phyloP scores from a whole-genome alignment of 2,797 vertebrate genomes.

The Spinibarbus caldwelli region DNA sequence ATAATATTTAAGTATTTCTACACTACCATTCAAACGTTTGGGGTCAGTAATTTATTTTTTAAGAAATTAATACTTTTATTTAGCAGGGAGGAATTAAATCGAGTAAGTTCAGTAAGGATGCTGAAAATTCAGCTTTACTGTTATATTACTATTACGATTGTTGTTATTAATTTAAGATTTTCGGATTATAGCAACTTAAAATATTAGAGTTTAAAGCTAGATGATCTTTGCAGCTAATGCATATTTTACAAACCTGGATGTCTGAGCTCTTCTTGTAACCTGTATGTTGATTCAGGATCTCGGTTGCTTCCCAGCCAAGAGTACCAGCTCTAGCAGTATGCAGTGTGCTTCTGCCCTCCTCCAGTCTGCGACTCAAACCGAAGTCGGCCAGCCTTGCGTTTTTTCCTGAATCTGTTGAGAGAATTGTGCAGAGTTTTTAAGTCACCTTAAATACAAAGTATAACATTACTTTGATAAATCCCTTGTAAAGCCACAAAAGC shows the following conservation, averaged over 20 bases:
- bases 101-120: too few relatives aligned
- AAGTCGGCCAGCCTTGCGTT: constrained; percentile 54
- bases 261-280: constrained; percentile 45
- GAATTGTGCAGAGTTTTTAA: neutral
- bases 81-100: too few relatives aligned
- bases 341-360: neutral
- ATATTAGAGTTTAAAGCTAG: too few relatives aligned
- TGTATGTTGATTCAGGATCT: constrained; percentile 13
- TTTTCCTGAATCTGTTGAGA: constrained; percentile 39
- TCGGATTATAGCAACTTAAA: too few relatives aligned
- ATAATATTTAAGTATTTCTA: too few relatives aligned
- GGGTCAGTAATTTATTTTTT: too few relatives aligned
- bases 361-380: constrained; percentile 49
- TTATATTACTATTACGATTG: too few relatives aligned
- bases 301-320: constrained; percentile 45
- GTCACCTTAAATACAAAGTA: neutral
- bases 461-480: neutral
- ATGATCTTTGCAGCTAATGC: too few relatives aligned
- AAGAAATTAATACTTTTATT: too few relatives aligned
- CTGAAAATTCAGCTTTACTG: too few relatives aligned
- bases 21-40: too few relatives aligned
- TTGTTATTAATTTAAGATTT: too few relatives aligned
- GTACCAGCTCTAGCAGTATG: constrained; percentile 37
- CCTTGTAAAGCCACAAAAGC: neutral
- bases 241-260: constrained; percentile 51